These are phyloP conservation scores for Lanius ludovicianus DNA, from an alignment of 2,113 vertebrate species.

Conservation along the genomic window DNA sequence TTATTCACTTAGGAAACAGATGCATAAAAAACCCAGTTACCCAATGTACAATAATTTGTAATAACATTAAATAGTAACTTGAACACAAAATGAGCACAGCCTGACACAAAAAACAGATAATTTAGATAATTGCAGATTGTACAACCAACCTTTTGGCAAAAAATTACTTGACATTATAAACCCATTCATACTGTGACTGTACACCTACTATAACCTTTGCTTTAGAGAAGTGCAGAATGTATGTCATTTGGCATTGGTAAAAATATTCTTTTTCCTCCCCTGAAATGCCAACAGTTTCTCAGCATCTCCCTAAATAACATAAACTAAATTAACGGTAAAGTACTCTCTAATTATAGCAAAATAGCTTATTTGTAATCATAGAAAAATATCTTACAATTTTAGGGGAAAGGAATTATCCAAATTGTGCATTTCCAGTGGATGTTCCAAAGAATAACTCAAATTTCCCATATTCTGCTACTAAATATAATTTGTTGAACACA, in stretches of 20 bases:
- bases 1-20: neutral
- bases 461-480: neutral
- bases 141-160: neutral
- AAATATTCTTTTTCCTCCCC: neutral
- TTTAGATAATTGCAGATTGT: neutral
- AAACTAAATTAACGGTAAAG: neutral
- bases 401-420: neutral
- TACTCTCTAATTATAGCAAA: neutral
- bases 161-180: neutral
- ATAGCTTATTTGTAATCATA: neutral
- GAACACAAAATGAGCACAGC: neutral
- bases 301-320: neutral
- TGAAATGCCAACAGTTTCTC: neutral
- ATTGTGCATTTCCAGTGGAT: neutral
- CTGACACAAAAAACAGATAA: neutral
- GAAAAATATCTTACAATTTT: neutral
- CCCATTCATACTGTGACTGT: neutral
- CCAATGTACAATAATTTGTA: neutral
- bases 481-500: neutral
- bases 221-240: neutral
- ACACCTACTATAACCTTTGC: neutral
- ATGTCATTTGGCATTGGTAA: neutral
- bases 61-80: neutral
- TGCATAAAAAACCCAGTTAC: neutral
- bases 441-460: neutral